Evolutionary conservation across 2,888 invertebrate genomes (phyloP).

Genomic region (Acheta domesticus): DNA sequence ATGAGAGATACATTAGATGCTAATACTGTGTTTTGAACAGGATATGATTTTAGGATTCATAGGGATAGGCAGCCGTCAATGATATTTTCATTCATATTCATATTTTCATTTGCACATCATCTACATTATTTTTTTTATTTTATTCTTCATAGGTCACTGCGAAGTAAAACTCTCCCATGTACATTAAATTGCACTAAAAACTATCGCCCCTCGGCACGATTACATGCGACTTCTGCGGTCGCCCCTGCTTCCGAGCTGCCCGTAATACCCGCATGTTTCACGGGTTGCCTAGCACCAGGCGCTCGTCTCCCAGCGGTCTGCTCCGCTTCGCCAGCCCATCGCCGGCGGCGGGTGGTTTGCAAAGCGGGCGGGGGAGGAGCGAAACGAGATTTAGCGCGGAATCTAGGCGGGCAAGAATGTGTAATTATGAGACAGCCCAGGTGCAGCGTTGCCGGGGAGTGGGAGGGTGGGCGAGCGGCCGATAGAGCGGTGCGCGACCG

Average conservation of each 20-base stretch:
- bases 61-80: too few relatives aligned
- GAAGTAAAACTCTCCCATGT: too few relatives aligned
- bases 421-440: slow-evolving; percentile 10
- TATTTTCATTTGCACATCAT: too few relatives aligned
- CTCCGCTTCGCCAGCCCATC: too few relatives aligned
- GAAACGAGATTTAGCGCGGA: slow-evolving; percentile 18
- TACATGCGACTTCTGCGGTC: background rate
- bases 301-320: background rate
- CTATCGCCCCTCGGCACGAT: too few relatives aligned
- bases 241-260: background rate
- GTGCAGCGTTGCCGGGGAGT: background rate
- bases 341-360: background rate
- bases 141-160: too few relatives aligned
- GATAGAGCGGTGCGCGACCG: background rate
- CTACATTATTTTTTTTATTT: too few relatives aligned
- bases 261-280: background rate
- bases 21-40: too few relatives aligned
- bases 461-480: background rate
- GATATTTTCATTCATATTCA: too few relatives aligned
- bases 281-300: background rate
- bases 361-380: background rate
- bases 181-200: too few relatives aligned
- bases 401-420: slow-evolving; percentile 7
- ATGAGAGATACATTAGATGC: too few relatives aligned
- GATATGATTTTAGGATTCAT: too few relatives aligned